Evolutionary conservation across 2,888 invertebrate genomes (phyloP).

Genomic region (Syrista parreyssii): DNA sequence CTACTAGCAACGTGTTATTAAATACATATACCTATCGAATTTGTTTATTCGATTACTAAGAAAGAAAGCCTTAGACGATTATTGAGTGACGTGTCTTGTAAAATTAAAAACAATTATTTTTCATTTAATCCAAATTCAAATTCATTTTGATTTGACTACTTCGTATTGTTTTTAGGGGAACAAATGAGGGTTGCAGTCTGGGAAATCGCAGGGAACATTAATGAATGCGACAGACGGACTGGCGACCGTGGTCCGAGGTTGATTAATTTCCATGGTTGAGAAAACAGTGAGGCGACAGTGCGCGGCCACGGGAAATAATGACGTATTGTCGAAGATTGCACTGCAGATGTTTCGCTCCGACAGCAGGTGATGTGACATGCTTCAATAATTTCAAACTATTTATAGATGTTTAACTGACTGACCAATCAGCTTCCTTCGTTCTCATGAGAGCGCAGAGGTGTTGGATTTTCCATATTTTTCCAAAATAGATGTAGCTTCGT

Average conservation of each 20-base stretch:
- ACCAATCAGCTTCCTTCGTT: neutral
- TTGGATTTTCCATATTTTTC: conserved; percentile 7
- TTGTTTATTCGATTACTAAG: neutral
- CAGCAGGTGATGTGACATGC: conserved; percentile 61
- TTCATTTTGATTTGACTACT: neutral
- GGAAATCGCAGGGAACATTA: neutral
- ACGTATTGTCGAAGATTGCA: conserved; percentile 39
- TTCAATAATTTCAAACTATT: conserved; percentile 56
- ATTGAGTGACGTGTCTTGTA: neutral
- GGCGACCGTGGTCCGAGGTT: conserved; percentile 43
- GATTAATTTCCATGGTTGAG: conserved; percentile 64
- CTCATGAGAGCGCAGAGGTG: neutral
- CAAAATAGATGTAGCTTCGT: neutral
- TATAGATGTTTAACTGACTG: conserved; percentile 36
- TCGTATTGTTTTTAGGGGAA: too few species aligned
- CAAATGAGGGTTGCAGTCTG: too few species aligned
- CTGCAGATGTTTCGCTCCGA: conserved; percentile 39
- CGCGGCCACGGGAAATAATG: conserved; percentile 53
- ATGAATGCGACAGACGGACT: neutral
- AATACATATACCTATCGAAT: neutral
- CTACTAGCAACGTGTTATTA: neutral
- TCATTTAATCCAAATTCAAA: neutral
- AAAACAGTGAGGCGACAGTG: conserved; percentile 54
- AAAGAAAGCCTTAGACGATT: neutral
- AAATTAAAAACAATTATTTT: neutral